Percentiles rank a stretch among this genome's conserved stretches.
Conservation (phyloP, 2,888 invertebrate genomes). For the Pyrrhia umbra region DNA sequence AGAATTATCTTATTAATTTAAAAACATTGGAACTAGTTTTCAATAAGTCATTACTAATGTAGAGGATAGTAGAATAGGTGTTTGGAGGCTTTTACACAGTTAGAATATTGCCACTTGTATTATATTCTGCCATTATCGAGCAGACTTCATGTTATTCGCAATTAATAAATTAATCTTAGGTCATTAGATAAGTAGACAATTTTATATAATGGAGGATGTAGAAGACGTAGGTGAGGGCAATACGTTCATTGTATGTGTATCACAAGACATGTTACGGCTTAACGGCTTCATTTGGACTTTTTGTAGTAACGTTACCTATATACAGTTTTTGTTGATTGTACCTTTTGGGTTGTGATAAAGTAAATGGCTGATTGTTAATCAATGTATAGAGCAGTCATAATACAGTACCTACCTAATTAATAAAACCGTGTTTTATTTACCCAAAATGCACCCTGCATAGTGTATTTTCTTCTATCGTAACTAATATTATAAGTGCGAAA, state of each 20-base stretch:
- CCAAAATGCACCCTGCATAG: background rate
- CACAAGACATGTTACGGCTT: constrained; percentile 69
- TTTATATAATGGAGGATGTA: constrained; percentile 79
- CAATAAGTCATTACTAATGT: constrained; percentile 69
- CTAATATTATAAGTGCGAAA: too few species aligned
- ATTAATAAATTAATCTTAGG: constrained; percentile 66
- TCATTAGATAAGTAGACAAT: constrained; percentile 81
- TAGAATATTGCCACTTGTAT: constrained; percentile 83
- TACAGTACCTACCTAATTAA: constrained; percentile 67
- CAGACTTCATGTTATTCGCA: constrained; percentile 81
- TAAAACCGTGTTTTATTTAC: constrained; percentile 59
- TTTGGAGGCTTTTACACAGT: constrained; percentile 89
- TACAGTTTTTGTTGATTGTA: constrained; percentile 57
- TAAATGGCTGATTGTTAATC: constrained; percentile 81
- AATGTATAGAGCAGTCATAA: constrained; percentile 76
- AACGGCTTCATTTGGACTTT: constrained; percentile 65
- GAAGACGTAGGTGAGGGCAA: constrained; percentile 70
- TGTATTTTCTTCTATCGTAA: too few species aligned
- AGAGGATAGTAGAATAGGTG: constrained; percentile 84
- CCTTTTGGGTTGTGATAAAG: constrained; percentile 82
- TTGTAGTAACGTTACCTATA: constrained; percentile 60
- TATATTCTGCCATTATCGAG: constrained; percentile 77
- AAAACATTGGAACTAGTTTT: constrained; percentile 72
- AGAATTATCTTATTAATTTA: constrained; percentile 68
- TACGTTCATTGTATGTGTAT: constrained; percentile 53